Percentiles rank a stretch among this genome's conserved stretches.
Evolutionary conservation across 30 jellyfish, hydroid and myxozoan species (phyloP).

Genomic region (Catostylus mosaicus): DNA sequence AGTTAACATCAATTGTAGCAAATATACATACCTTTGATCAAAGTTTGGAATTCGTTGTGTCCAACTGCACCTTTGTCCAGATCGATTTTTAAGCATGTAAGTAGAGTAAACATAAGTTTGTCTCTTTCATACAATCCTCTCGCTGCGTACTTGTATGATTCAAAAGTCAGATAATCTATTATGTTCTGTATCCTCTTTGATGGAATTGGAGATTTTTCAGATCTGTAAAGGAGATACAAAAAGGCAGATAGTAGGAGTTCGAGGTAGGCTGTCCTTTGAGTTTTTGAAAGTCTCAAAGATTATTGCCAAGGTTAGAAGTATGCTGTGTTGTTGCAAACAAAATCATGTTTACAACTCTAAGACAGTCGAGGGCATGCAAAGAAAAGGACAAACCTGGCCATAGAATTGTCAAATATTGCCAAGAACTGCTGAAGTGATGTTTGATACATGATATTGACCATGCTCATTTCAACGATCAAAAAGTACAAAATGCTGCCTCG

Average conservation of each 20-base stretch:
- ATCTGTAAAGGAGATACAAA: constrained; percentile 47
- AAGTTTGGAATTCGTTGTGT: constrained; percentile 82
- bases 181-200: constrained; percentile 87
- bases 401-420: constrained; percentile 79
- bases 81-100: constrained; percentile 81
- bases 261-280: no score
- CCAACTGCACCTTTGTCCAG: constrained; percentile 61
- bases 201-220: constrained; percentile 97
- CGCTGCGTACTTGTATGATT: constrained; percentile 85
- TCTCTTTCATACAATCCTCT: constrained; percentile 91
- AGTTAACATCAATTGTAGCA: no score
- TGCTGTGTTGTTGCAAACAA: no score
- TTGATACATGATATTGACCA: constrained; percentile 95
- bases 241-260: not conserved
- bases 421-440: constrained; percentile 94
- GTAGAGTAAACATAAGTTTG: constrained; percentile 92
- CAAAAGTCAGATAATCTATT: constrained; percentile 87
- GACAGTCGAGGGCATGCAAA: not conserved
- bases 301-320: no score
- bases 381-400: constrained; percentile 73
- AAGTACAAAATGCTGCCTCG: constrained; percentile 94
- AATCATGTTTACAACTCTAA: not conserved
- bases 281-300: no score
- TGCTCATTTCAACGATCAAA: constrained; percentile 97
- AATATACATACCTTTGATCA: constrained; percentile 88